Conservation (phyloP, 2,888 invertebrate genomes). For the Caenorhabditis macrosperma region DNA sequence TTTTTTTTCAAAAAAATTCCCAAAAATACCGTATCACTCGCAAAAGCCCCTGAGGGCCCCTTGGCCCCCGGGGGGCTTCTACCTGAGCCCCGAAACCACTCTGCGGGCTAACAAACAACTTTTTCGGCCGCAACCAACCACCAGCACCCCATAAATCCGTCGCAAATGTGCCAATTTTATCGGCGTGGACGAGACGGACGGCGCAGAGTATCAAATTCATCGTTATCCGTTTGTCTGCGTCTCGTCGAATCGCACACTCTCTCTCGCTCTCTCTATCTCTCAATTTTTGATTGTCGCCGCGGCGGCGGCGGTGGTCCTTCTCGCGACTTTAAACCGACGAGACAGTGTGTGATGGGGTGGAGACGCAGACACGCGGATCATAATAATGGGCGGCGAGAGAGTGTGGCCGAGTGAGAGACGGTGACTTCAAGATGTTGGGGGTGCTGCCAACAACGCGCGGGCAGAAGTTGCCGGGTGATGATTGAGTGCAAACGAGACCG, state of each 20-base stretch:
- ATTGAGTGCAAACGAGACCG: slow-evolving; percentile 53
- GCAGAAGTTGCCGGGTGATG: slow-evolving; percentile 15
- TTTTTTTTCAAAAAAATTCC: background rate
- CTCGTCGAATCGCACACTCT: slow-evolving; percentile 10
- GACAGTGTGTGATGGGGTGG: slow-evolving; percentile 34
- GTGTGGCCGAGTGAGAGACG: too few species aligned
- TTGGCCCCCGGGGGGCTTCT: too few species aligned
- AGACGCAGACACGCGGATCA: slow-evolving; percentile 24
- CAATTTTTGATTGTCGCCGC: slow-evolving; percentile 16
- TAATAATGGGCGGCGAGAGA: slow-evolving; percentile 29
- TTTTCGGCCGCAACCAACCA: background rate
- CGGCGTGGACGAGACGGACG: slow-evolving; percentile 7
- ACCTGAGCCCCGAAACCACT: too few species aligned
- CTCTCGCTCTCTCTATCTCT: slow-evolving; percentile 5
- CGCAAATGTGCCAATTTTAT: slow-evolving; percentile 48
- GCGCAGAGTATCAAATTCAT: slow-evolving; percentile 49
- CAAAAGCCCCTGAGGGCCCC: background rate
- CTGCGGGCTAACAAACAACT: background rate
- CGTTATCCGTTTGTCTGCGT: slow-evolving; percentile 27
- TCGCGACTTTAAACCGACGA: slow-evolving; percentile 39
- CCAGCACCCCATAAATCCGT: slow-evolving; percentile 48
- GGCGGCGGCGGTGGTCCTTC: slow-evolving; percentile 14
- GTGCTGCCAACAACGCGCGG: too few species aligned
- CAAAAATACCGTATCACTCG: background rate
- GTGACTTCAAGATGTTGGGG: slow-evolving; percentile 51